A percentile compares a stretch with the other conserved stretches of the same genome.
phyloP scores from a whole-genome alignment of 2,888 invertebrate species.

The Yponomeuta plumbellus region DNA sequence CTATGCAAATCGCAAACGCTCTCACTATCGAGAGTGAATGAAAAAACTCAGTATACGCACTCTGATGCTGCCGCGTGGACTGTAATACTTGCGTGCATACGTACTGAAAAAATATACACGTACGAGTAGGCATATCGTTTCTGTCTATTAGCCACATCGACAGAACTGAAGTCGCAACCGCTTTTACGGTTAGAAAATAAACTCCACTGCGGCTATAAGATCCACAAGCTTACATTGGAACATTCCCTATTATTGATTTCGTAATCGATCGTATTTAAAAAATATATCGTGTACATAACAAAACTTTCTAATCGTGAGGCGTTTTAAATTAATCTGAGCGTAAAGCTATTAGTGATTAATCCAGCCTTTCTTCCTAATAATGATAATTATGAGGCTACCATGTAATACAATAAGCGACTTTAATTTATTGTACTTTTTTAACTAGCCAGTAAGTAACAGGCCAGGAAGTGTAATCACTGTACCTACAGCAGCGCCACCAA shows the following conservation, averaged over 20 bases:
- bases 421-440: background rate
- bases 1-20: no score
- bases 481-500: no score
- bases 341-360: background rate
- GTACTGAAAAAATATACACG: slow-evolving; percentile 85
- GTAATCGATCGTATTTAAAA: no score
- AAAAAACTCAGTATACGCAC: no score
- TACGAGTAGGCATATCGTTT: slow-evolving; percentile 80
- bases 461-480: no score
- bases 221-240: slow-evolving; percentile 55
- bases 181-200: no score
- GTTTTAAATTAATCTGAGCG: no score
- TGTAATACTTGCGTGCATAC: slow-evolving; percentile 90
- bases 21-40: no score
- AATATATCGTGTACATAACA: no score
- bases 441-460: background rate
- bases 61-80: slow-evolving; percentile 96
- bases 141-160: background rate
- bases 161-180: background rate
- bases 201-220: slow-evolving; percentile 72
- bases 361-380: background rate
- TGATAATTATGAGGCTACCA: background rate
- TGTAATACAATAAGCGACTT: background rate
- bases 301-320: no score
- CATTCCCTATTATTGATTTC: no score